A percentile compares a stretch with the other conserved stretches of the same genome.
Evolutionary conservation across 2,797 vertebrate genomes (phyloP).

Genomic region (Streptopelia turtur): DNA sequence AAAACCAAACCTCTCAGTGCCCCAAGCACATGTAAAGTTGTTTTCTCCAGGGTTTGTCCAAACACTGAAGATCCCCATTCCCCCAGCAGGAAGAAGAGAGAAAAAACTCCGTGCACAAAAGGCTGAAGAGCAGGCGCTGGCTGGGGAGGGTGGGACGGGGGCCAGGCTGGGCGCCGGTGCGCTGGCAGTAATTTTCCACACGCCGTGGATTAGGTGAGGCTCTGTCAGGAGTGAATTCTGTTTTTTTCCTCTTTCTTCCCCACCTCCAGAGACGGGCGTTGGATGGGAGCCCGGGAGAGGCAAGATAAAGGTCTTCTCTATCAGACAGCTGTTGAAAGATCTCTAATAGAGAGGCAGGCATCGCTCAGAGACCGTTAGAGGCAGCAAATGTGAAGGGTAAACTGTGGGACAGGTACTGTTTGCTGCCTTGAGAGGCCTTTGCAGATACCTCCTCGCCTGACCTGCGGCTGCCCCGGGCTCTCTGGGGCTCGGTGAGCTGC

Average conservation of each 20-base stretch:
- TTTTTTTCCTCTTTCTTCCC: background rate
- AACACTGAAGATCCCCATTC: background rate
- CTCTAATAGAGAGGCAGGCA: constrained; percentile 49
- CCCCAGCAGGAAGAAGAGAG: constrained; percentile 42
- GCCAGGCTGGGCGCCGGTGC: constrained; percentile 9
- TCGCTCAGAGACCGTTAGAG: background rate
- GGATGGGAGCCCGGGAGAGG: constrained; percentile 40
- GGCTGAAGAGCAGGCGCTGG: background rate
- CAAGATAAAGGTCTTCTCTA: constrained; percentile 63
- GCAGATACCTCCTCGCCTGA: background rate
- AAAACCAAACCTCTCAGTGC: background rate
- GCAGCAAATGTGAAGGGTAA: constrained; percentile 28
- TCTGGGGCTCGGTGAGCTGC: accelerated
- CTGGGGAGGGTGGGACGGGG: constrained; percentile 19
- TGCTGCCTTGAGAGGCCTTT: background rate
- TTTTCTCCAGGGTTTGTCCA: constrained; percentile 41
- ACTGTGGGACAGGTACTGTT: background rate
- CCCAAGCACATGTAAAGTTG: constrained; percentile 3
- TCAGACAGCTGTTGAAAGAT: constrained; percentile 63
- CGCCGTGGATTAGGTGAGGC: background rate
- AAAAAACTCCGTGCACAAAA: constrained; percentile 24
- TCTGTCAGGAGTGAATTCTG: constrained; percentile 11
- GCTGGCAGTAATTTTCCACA: constrained; percentile 65
- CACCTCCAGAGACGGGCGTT: background rate
- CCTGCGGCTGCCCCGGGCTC: background rate